Evolutionary conservation across 2,888 invertebrate species (phyloP).

Genomic region (Drosophila buzzatii): DNA sequence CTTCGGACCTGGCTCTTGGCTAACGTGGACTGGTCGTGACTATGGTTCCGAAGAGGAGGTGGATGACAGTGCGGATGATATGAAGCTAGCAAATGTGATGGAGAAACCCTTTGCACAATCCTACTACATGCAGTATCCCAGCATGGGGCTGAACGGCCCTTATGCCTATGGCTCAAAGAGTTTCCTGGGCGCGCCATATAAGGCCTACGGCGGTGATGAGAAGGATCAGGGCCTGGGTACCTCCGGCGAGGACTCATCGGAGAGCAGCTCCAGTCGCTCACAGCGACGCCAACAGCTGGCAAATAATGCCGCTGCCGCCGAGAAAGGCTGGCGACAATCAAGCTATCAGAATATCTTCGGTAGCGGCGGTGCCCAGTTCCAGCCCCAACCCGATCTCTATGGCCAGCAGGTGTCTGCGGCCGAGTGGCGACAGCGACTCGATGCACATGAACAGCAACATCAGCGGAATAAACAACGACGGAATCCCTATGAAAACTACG

Average conservation of each 20-base stretch:
- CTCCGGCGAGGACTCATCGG: conserved; percentile 93
- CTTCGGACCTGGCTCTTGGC: conserved; percentile 92
- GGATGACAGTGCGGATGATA: conserved; percentile 57
- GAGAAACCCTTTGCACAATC: conserved; percentile 89
- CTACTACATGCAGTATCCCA: conserved; percentile 90
- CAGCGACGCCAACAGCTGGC: conserved; percentile 87
- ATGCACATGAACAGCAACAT: conserved; percentile 75
- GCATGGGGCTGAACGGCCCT: conserved; percentile 87
- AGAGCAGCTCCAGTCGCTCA: conserved; percentile 91
- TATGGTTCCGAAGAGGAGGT: conserved; percentile 84
- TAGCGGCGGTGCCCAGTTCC: conserved; percentile 86
- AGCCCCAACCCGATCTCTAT: conserved; percentile 89
- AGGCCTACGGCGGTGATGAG: conserved; percentile 88
- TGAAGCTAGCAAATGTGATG: conserved; percentile 84
- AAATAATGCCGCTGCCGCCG: conserved; percentile 76
- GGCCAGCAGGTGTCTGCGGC: conserved; percentile 86
- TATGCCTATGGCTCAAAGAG: conserved; percentile 84
- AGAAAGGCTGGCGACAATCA: conserved; percentile 90
- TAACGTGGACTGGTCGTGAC: conserved; percentile 85
- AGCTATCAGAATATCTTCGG: conserved; percentile 86
- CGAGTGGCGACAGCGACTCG: conserved; percentile 81
- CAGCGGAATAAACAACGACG: conserved; percentile 48
- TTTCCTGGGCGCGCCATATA: conserved; percentile 87
- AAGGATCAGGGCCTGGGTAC: conserved; percentile 93
- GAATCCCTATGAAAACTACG: conserved; percentile 67